Percentiles rank a stretch among this genome's conserved stretches.
Evolutionary conservation across 2,888 invertebrate genomes (phyloP).

Genomic region (Criorhina ranunculi): DNA sequence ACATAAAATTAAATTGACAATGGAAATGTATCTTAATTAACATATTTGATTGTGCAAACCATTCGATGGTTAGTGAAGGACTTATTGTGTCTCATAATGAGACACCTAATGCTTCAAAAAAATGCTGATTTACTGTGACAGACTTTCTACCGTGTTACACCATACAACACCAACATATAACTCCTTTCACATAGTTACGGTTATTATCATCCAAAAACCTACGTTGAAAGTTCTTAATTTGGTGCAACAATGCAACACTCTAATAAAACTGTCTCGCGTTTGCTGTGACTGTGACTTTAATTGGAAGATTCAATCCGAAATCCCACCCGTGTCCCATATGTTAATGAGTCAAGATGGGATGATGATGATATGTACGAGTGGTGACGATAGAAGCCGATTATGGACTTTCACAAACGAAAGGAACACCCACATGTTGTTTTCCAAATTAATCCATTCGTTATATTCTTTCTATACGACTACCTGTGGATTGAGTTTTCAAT

Average conservation of each 20-base stretch:
- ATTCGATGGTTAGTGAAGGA: background rate
- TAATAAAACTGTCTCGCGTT: slow-evolving; percentile 8
- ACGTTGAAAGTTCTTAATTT: slow-evolving; percentile 47
- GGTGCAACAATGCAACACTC: slow-evolving; percentile 29
- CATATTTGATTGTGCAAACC: background rate
- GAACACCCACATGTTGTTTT: slow-evolving; percentile 28
- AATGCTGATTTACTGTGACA: background rate
- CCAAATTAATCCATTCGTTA: background rate
- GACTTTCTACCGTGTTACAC: background rate
- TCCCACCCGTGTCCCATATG: slow-evolving; percentile 30
- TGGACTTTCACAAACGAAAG: slow-evolving; percentile 44
- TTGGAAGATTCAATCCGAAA: slow-evolving; percentile 34
- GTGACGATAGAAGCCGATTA: slow-evolving; percentile 30
- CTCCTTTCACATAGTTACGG: background rate
- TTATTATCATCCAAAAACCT: slow-evolving; percentile 11
- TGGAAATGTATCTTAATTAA: background rate
- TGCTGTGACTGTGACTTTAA: slow-evolving; percentile 22
- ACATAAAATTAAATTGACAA: background rate
- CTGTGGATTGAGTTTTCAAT: background rate
- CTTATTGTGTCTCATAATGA: background rate
- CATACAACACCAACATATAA: background rate
- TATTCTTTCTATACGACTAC: background rate
- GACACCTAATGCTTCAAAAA: background rate
- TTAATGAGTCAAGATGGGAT: slow-evolving; percentile 23
- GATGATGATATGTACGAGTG: slow-evolving; percentile 32